Evolutionary conservation across 2,113 vertebrate species (phyloP), one percentile per base, ranked within the genome.

Genomic region (Eurypyga helias): DNA sequence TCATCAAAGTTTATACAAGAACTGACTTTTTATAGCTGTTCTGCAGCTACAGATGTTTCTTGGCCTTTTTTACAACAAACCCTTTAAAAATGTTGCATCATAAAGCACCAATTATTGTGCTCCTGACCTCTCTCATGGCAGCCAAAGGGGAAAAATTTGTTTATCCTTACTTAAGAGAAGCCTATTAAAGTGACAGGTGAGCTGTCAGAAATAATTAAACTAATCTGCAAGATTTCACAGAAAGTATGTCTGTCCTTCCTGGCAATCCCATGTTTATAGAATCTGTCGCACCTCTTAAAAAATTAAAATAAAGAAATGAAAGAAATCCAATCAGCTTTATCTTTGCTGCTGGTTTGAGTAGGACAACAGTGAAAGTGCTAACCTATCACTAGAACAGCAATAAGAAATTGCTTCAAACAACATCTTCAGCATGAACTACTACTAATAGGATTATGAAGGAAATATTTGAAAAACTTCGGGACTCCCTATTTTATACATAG

Each of bases 171-270:
- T 77, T 80, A 93, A 89, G 28, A 90, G 81, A 88, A 6, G 3
- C 38, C 25, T 91, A 90, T 82, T 92, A 79, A 94, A 89, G 20
- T 90, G 49, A 88, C 70, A 90, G 72, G 88, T 75, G 81, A 93
- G 38, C 36, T 76, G 60, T 83, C 75, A 88, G 45, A 90, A 82
- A 51, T 52, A 94, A 91, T 52, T 66, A 55, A 45, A 70, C 7
- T 64, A 72, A 58, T 55, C 67, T 88, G 57, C 15, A 91, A 86
- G 43, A 79, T 31, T 94, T 96, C 55, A 88, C 20, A 86, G 72
- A 84, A 94, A 34, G 9, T 41, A 70, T 41, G 48, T 70, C 49
- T 41, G 20, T 24, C 20, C 15, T 87, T 57, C 24, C 31, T 73
- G 73, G 38, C 31, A 95, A 43, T 34, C 2, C 4, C 51, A 49